Conservation (phyloP, 1,140 invertebrate genomes). For the Bombus pascuorum region DNA sequence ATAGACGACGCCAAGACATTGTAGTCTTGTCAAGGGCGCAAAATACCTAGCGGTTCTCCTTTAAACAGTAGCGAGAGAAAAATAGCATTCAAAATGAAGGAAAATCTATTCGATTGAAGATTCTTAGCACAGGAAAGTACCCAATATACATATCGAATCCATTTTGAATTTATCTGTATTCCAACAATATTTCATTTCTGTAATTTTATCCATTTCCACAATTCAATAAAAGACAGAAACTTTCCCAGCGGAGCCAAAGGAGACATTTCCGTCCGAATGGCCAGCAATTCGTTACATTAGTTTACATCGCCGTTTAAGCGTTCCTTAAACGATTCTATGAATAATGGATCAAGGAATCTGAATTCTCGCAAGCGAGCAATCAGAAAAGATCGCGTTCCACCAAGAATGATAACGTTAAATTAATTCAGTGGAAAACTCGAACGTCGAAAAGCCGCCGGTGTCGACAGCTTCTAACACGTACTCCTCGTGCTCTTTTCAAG, state of each 20-base stretch:
- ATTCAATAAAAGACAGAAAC: not conserved
- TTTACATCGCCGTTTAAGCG: slow-evolving; percentile 63
- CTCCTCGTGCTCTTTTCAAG: slow-evolving; percentile 41
- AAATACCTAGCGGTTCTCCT: too few species aligned
- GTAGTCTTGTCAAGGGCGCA: too few species aligned
- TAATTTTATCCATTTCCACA: not conserved
- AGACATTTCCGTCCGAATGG: slow-evolving; percentile 67
- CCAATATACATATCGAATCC: too few species aligned
- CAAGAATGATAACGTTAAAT: slow-evolving; percentile 63
- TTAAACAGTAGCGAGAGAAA: too few species aligned
- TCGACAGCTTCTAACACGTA: slow-evolving; percentile 21
- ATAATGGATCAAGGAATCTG: slow-evolving; percentile 73
- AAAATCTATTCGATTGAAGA: too few species aligned
- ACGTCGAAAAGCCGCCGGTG: slow-evolving; percentile 45
- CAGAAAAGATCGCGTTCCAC: slow-evolving; percentile 26
- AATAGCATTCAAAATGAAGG: too few species aligned
- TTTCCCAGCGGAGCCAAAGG: too few species aligned
- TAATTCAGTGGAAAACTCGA: slow-evolving; percentile 68
- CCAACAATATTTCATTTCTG: not conserved
- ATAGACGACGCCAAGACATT: too few species aligned
- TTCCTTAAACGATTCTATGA: slow-evolving; percentile 71
- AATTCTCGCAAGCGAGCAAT: slow-evolving; percentile 60
- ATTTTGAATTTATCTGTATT: not conserved
- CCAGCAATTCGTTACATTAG: slow-evolving; percentile 71
- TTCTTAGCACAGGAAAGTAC: too few species aligned